A percentile compares a stretch with the other conserved stretches of the same genome.
Conservation (phyloP, 2,888 invertebrate genomes). For the Tiliacea aurago region DNA sequence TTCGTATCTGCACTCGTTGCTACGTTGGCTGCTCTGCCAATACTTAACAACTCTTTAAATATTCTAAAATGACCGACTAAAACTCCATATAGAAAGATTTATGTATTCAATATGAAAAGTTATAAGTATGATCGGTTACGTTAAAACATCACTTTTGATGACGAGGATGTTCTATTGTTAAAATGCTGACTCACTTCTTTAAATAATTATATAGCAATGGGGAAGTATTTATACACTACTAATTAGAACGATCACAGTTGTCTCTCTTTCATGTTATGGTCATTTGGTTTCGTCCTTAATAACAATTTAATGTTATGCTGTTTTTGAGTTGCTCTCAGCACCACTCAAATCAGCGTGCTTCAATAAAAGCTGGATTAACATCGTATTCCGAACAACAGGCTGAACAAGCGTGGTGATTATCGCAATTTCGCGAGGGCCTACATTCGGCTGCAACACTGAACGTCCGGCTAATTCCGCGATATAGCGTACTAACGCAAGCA, state of each 20-base stretch:
- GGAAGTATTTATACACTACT: not conserved
- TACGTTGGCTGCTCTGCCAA: slow-evolving; percentile 41
- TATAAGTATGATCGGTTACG: not conserved
- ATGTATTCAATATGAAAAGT: slow-evolving; percentile 27
- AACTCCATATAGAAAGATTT: slow-evolving; percentile 5
- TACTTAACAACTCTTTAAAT: slow-evolving; percentile 20
- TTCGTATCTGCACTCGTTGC: slow-evolving; percentile 33
- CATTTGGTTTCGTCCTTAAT: not conserved
- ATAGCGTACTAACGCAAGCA: slow-evolving; percentile 20
- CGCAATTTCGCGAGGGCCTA: slow-evolving; percentile 36
- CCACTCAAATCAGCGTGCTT: slow-evolving; percentile 33
- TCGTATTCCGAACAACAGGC: slow-evolving; percentile 29
- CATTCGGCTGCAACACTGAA: slow-evolving; percentile 30
- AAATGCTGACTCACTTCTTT: slow-evolving; percentile 9
- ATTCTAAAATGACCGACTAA: slow-evolving; percentile 17
- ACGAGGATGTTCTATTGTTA: slow-evolving; percentile 8
- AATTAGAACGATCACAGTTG: not conserved
- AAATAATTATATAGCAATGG: slow-evolving; percentile 5
- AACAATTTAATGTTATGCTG: slow-evolving; percentile 2
- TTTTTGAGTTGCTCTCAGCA: not conserved
- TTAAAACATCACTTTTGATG: not conserved
- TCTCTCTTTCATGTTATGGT: not conserved
- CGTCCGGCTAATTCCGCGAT: slow-evolving; percentile 41
- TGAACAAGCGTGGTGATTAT: slow-evolving; percentile 31
- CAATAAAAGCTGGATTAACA: slow-evolving; percentile 44